Percentiles rank a stretch among this genome's conserved stretches.
Conservation (phyloP, 2,888 invertebrate species). For the Drosophila hamatofila region DNA sequence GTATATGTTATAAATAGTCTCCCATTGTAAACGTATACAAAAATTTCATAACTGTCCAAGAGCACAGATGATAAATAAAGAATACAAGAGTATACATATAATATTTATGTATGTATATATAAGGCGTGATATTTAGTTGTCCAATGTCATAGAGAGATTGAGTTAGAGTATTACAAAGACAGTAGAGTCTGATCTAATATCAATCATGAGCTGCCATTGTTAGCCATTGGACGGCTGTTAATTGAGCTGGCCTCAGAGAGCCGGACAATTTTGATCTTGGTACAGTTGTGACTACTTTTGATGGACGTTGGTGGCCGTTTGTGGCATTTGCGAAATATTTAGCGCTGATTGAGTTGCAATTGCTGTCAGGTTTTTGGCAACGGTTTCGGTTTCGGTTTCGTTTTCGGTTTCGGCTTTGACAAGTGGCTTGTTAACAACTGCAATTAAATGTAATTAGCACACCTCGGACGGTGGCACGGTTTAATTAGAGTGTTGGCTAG, state of each 20-base stretch:
- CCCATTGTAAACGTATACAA: too few species aligned
- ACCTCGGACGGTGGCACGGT: conserved; percentile 54
- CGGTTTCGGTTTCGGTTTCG: background rate
- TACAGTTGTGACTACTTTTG: conserved; percentile 18
- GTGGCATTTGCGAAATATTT: conserved; percentile 47
- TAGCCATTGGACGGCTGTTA: background rate
- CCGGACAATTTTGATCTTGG: conserved; percentile 1
- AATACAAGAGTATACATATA: too few species aligned
- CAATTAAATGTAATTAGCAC: conserved; percentile 72
- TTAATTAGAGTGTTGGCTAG: conserved; percentile 56
- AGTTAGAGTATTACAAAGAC: background rate
- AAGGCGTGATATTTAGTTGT: too few species aligned
- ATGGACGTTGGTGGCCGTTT: conserved; percentile 24
- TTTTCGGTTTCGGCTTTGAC: conserved; percentile 38
- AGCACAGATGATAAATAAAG: too few species aligned
- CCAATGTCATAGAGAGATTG: background rate
- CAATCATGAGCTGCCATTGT: background rate
- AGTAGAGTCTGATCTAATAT: background rate
- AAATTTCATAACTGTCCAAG: too few species aligned
- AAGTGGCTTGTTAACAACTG: conserved; percentile 61
- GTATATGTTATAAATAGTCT: too few species aligned
- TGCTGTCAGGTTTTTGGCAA: conserved; percentile 27
- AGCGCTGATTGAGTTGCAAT: conserved; percentile 55
- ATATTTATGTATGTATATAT: too few species aligned
- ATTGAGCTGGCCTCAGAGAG: conserved; percentile 1